phyloP scores from a whole-genome alignment of 2,888 invertebrate species.

The Eilema sororculum region DNA sequence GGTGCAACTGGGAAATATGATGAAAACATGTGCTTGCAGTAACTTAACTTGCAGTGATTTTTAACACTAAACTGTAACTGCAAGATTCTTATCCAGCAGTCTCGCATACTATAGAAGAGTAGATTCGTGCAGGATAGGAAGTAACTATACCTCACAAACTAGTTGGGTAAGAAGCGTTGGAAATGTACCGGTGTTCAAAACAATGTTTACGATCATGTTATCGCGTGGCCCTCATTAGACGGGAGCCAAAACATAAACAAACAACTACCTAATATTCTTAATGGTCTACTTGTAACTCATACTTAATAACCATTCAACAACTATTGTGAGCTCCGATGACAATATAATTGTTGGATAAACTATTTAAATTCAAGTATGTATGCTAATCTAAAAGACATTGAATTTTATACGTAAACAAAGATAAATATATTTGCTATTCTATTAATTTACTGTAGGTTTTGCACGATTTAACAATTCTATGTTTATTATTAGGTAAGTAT shows the following conservation, averaged over 20 bases:
- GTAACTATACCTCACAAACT: background rate
- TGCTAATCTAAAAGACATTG: background rate
- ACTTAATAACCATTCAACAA: conserved; percentile 44
- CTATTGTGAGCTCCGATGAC: conserved; percentile 13
- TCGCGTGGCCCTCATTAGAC: conserved; percentile 69
- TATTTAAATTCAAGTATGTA: conserved; percentile 21
- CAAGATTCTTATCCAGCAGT: background rate
- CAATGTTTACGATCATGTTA: conserved; percentile 67
- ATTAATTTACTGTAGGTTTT: background rate
- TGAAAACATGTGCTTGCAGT: too few relatives aligned
- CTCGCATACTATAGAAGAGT: background rate
- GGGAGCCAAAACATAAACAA: conserved; percentile 64
- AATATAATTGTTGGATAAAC: conserved; percentile 16
- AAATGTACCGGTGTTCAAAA: conserved; percentile 34
- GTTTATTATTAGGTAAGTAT: too few relatives aligned
- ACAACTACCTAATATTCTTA: conserved; percentile 56
- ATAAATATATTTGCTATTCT: background rate
- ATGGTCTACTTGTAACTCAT: conserved; percentile 48
- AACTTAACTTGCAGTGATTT: too few relatives aligned
- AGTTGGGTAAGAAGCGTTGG: conserved; percentile 50
- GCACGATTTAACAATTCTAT: conserved; percentile 13
- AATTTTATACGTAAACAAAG: background rate
- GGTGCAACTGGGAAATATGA: too few relatives aligned
- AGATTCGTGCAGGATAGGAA: background rate
- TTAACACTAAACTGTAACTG: too few relatives aligned